Evolutionary conservation across 2,888 invertebrate species (phyloP).

Genomic region (Agonopterix heracliana): DNA sequence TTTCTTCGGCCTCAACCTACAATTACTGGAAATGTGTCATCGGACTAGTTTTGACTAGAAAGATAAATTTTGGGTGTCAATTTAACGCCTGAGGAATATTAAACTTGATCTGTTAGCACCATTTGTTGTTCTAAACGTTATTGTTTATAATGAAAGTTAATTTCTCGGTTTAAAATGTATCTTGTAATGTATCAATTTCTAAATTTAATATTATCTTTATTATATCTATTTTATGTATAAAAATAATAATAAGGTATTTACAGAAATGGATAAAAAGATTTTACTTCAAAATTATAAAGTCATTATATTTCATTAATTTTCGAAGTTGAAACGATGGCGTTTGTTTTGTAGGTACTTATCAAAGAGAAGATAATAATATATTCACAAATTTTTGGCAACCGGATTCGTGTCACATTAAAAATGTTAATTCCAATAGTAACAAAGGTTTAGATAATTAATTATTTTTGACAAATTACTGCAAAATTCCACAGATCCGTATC

Average conservation of each 20-base stretch:
- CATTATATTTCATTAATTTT: too few species aligned
- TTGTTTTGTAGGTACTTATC: too few species aligned
- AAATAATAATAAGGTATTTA: too few species aligned
- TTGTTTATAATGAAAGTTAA: slow-evolving; percentile 15
- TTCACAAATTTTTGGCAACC: not conserved
- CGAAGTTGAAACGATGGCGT: too few species aligned
- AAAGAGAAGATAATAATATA: not conserved
- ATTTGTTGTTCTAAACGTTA: not conserved
- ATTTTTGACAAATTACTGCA: slow-evolving; percentile 49
- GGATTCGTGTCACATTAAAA: slow-evolving; percentile 16
- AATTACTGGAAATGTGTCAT: slow-evolving; percentile 22
- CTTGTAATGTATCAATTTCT: too few species aligned
- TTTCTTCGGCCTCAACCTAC: slow-evolving; percentile 40
- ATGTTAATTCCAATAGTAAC: slow-evolving; percentile 28
- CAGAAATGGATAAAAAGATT: too few species aligned
- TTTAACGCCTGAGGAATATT: slow-evolving; percentile 21
- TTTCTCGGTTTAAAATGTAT: not conserved
- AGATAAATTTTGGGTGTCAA: slow-evolving; percentile 31
- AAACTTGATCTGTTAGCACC: slow-evolving; percentile 6
- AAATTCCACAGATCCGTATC: slow-evolving; percentile 42
- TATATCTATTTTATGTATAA: too few species aligned
- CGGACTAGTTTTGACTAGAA: slow-evolving; percentile 24
- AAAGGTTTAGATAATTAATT: slow-evolving; percentile 48
- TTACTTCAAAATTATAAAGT: too few species aligned
- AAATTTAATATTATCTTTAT: too few species aligned